Evolutionary conservation across 2,797 vertebrate species (phyloP).

Genomic region (Phaenicophaeus curvirostris): DNA sequence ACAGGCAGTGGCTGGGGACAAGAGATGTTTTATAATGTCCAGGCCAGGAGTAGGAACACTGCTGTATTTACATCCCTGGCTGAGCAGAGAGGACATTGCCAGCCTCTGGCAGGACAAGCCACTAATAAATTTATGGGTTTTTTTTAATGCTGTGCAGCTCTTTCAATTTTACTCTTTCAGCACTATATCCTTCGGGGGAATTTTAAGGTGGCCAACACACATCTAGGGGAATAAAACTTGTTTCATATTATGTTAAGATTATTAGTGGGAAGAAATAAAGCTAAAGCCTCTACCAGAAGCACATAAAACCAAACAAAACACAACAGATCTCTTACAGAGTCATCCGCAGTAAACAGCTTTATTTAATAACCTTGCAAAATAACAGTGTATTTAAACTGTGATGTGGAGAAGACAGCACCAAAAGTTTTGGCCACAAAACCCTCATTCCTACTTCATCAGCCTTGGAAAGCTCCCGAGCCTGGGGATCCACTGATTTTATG

Average conservation of each 20-base stretch:
- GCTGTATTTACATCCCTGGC: background rate
- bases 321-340: background rate
- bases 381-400: background rate
- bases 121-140: background rate
- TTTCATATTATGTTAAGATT: background rate
- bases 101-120: background rate
- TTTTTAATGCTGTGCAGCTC: background rate
- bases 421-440: background rate
- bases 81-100: background rate
- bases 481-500: background rate
- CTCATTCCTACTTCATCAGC: background rate
- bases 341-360: background rate
- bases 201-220: background rate
- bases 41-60: background rate
- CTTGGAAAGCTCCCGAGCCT: background rate
- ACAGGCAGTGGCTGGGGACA: background rate
- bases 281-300: background rate
- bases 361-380: background rate
- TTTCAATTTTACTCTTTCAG: background rate
- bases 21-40: background rate
- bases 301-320: background rate
- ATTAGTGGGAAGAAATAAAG: background rate
- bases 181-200: background rate
- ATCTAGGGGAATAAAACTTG: background rate
- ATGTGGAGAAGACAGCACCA: background rate